These are phyloP conservation scores for Pachyrhynchus sulphureomaculatus DNA, from an alignment of 1,140 invertebrate species.

Conservation along the genomic window DNA sequence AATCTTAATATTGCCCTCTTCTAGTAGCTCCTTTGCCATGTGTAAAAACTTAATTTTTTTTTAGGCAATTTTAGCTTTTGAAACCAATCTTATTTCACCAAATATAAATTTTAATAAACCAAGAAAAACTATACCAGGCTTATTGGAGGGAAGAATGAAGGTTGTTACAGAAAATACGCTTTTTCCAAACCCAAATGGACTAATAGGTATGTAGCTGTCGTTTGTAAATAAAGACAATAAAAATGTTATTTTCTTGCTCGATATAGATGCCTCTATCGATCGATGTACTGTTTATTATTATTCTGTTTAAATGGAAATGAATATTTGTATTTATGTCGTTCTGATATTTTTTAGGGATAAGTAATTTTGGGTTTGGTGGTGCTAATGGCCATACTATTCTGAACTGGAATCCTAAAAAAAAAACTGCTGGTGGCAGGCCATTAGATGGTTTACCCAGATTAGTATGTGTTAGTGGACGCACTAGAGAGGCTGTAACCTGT, in stretches of 20 bases:
- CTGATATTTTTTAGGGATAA: conserved; percentile 51
- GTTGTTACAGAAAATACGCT: conserved; percentile 67
- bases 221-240: too few relatives aligned
- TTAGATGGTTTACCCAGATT: conserved; percentile 60
- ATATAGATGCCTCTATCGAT: neutral
- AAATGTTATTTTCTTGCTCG: too few relatives aligned
- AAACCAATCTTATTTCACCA: conserved; percentile 71
- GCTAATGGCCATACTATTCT: conserved; percentile 70
- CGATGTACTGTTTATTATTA: neutral
- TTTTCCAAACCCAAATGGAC: conserved; percentile 58
- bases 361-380: conserved; percentile 67
- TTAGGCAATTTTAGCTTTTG: conserved; percentile 64
- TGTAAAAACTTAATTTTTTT: conserved; percentile 1
- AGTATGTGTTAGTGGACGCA: conserved; percentile 64
- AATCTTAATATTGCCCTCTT: too few relatives aligned
- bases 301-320: neutral
- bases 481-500: conserved; percentile 64
- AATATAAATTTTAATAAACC: conserved; percentile 77
- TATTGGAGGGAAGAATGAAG: conserved; percentile 69
- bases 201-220: conserved; percentile 51
- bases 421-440: conserved; percentile 54
- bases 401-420: conserved; percentile 56
- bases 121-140: conserved; percentile 71
- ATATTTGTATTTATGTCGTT: neutral
- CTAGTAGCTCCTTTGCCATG: too few relatives aligned